A percentile compares a stretch with the other conserved stretches of the same genome.
Conservation (phyloP, 2,113 vertebrate species). For the Grammomys surdaster region DNA sequence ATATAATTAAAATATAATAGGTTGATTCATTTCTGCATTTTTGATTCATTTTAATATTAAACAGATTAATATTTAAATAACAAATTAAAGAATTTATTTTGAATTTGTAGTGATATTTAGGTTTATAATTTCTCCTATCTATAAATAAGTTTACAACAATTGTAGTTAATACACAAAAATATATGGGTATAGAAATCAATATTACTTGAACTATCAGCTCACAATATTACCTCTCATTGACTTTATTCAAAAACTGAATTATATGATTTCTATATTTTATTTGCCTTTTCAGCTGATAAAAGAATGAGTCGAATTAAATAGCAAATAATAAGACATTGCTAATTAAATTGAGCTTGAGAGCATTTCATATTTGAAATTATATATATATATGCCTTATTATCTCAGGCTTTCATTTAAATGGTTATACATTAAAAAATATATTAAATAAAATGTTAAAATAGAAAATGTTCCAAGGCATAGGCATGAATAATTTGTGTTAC, state of each 20-base stretch:
- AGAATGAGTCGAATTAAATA: not conserved
- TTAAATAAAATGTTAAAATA: not conserved
- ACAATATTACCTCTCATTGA: not conserved
- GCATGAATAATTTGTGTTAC: not conserved
- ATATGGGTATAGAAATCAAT: not conserved
- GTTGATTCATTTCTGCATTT: not conserved
- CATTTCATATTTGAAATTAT: not conserved
- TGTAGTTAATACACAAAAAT: not conserved
- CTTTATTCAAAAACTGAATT: not conserved
- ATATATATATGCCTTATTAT: no score
- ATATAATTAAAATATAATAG: not conserved
- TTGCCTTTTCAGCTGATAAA: not conserved
- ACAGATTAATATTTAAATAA: slow-evolving; percentile 13
- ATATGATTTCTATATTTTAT: not conserved
- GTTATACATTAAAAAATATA: not conserved
- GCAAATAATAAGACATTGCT: not conserved
- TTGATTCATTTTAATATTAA: not conserved
- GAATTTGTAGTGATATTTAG: not conserved
- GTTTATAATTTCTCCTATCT: not conserved
- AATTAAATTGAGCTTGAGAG: not conserved
- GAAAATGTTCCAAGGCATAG: not conserved
- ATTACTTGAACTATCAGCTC: not conserved
- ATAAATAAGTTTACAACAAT: not conserved
- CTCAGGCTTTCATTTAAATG: not conserved
- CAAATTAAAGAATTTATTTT: not conserved